These are phyloP conservation scores for Rapana venosa DNA, from an alignment of 2,888 invertebrate genomes.

Conservation along the genomic window DNA sequence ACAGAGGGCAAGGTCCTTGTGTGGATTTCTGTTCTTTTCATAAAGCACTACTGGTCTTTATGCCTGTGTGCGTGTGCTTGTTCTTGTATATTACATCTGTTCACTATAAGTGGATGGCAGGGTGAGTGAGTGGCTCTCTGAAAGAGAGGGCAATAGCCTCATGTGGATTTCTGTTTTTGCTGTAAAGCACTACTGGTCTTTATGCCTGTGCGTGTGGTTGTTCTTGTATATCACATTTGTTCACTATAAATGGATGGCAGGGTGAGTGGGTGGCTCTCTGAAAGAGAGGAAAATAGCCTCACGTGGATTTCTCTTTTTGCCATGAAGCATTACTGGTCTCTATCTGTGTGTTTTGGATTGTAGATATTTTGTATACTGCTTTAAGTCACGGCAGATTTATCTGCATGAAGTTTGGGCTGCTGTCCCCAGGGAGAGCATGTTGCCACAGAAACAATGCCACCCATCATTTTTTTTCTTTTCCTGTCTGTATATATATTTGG, in stretches of 20 bases:
- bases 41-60: neutral
- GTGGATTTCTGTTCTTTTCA: neutral
- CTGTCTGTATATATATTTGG: too few species aligned
- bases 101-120: too few species aligned
- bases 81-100: too few species aligned
- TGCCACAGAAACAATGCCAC: too few species aligned
- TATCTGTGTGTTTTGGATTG: neutral
- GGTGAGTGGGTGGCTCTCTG: constrained; percentile 74
- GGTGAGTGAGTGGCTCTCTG: constrained; percentile 74
- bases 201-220: too few species aligned
- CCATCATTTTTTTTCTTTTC: too few species aligned
- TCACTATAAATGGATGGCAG: too few species aligned
- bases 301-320: neutral
- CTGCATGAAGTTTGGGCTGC: too few species aligned
- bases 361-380: neutral
- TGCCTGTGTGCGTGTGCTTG: too few species aligned
- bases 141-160: constrained; percentile 17
- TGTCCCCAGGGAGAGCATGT: too few species aligned
- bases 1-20: neutral
- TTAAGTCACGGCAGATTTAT: neutral
- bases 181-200: neutral
- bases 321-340: neutral
- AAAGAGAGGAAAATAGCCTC: constrained; percentile 15
- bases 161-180: neutral
- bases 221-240: too few species aligned